A percentile compares a stretch with the other conserved stretches of the same genome.
These are phyloP conservation scores for Lepidurus apus DNA, from an alignment of 1,140 invertebrate genomes.

Conservation along the genomic window DNA sequence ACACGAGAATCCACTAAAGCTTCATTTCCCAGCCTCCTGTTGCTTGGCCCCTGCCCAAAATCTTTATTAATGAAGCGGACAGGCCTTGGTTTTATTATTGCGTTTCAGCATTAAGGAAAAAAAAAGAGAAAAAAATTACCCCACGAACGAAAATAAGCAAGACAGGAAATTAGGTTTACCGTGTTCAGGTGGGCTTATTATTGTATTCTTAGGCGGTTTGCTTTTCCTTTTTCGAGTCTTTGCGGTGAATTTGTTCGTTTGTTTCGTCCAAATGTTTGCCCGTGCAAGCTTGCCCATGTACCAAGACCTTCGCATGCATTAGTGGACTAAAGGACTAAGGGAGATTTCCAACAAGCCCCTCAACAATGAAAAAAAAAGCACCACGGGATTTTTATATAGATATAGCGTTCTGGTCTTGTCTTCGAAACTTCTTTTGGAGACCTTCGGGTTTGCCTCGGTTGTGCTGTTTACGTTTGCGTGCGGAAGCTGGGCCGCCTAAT, in stretches of 20 bases:
- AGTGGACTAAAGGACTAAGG: not conserved
- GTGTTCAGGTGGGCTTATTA: not conserved
- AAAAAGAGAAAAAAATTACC: not conserved
- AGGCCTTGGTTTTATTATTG: not conserved
- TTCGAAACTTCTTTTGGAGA: slow-evolving; percentile 3
- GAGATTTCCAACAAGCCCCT: not conserved
- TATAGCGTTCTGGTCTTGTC: not conserved
- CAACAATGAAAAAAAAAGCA: not conserved
- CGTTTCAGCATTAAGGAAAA: not conserved
- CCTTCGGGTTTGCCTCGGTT: not conserved
- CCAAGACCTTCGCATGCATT: slow-evolving; percentile 9
- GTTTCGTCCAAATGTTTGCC: not conserved
- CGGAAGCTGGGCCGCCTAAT: slow-evolving; percentile 20
- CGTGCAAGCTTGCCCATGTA: not conserved
- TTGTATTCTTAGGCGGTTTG: not conserved
- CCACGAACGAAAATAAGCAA: not conserved
- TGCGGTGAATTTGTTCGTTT: not conserved
- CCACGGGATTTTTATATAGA: not conserved
- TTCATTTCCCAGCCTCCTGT: slow-evolving; percentile 3
- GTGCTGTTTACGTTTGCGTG: slow-evolving; percentile 21
- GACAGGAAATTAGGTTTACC: not conserved
- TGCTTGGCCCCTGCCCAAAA: not conserved
- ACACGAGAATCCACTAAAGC: slow-evolving; percentile 18
- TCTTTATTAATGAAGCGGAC: slow-evolving; percentile 2
- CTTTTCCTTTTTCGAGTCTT: not conserved